Percentiles rank a stretch among this genome's conserved stretches.
Conservation (phyloP, 2,113 vertebrate species). For the Aviceda subcristata region DNA sequence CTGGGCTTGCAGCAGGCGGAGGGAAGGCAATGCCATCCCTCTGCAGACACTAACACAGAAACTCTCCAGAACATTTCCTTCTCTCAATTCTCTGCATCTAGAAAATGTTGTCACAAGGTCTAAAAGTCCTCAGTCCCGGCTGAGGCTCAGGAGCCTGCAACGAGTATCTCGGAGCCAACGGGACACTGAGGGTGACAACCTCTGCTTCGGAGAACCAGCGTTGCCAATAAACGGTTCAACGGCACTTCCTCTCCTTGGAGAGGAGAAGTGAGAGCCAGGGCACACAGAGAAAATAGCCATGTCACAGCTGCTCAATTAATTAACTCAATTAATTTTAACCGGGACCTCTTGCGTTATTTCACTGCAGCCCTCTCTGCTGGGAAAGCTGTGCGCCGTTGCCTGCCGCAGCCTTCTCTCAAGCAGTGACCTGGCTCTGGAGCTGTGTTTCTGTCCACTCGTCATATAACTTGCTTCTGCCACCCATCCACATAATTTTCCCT, state of each 20-base stretch:
- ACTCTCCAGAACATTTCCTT: neutral
- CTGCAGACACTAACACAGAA: neutral
- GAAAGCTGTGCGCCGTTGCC: fast-evolving
- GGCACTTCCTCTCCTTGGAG: neutral
- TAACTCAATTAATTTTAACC: conserved; percentile 26
- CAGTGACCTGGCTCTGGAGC: neutral
- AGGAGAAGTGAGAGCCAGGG: neutral
- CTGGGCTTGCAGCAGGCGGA: neutral
- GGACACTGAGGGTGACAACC: neutral
- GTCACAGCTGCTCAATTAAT: conserved; percentile 4
- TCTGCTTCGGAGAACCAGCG: neutral
- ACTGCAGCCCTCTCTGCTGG: neutral
- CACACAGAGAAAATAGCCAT: neutral
- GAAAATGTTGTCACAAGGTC: neutral
- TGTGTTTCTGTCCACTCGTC: neutral
- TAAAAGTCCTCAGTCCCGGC: neutral
- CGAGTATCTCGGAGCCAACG: fast-evolving
- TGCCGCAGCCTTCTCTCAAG: neutral
- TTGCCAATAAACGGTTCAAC: neutral
- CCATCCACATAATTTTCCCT: neutral
- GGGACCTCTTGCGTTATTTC: neutral
- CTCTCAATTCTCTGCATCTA: neutral
- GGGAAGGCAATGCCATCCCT: neutral
- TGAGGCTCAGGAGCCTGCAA: neutral
- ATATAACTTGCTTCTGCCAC: neutral